These are phyloP conservation scores for Antennarius striatus DNA, from an alignment of 2,113 vertebrate species.

Conservation along the genomic window DNA sequence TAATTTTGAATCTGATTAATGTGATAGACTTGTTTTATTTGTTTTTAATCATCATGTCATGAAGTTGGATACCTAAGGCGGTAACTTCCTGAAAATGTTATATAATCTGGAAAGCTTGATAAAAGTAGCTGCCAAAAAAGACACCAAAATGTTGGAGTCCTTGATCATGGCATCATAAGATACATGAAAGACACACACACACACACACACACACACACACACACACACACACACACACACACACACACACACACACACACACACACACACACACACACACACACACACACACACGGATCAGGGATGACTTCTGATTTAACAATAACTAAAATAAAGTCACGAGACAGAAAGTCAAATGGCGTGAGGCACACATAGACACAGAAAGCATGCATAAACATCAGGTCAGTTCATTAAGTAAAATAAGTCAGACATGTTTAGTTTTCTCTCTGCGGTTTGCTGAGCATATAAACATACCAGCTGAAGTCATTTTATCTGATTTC, in stretches of 20 bases:
- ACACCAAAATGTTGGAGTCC: background rate
- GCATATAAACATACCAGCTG: background rate
- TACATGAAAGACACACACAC: no score
- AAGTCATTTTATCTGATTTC: no score
- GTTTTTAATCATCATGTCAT: background rate
- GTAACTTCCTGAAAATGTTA: background rate
- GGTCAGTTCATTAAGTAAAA: background rate
- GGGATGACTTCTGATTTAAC: constrained; percentile 2
- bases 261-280: background rate
- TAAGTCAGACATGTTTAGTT: constrained; percentile 18
- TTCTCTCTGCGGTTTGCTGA: background rate
- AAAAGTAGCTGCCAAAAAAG: background rate
- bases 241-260: background rate
- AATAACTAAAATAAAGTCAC: constrained; percentile 11
- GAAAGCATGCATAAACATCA: constrained; percentile 27
- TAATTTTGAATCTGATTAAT: no score
- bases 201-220: no score
- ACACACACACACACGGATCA: background rate
- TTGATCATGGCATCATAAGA: no score
- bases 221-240: no score
- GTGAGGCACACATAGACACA: constrained; percentile 5
- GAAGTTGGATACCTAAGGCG: background rate
- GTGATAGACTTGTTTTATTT: no score
- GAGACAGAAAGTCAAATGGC: constrained; percentile 21
- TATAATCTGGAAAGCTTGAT: background rate